phyloP scores from a whole-genome alignment of 2,888 invertebrate species.

The Diachrysia chrysitis region DNA sequence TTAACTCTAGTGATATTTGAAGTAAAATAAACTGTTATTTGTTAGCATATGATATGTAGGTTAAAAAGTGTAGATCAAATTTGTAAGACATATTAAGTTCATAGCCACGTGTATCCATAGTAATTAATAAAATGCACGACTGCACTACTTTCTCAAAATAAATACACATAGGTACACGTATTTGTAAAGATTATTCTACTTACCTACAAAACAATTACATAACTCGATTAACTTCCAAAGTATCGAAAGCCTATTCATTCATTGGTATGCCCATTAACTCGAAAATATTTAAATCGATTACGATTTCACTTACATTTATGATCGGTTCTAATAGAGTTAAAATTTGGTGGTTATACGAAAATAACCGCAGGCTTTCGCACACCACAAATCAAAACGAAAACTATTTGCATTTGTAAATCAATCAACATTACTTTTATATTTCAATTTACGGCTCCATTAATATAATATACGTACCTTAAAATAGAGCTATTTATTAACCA shows the following conservation, averaged over 20 bases:
- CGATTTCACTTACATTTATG: constrained; percentile 55
- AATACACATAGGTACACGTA: not conserved
- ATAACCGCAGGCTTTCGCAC: constrained; percentile 58
- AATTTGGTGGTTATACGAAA: constrained; percentile 51
- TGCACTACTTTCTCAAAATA: not conserved
- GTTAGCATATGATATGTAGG: no score
- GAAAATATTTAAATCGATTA: constrained; percentile 46
- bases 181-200: not conserved
- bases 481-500: not conserved
- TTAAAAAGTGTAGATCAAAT: no score
- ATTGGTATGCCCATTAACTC: constrained; percentile 14
- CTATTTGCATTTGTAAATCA: constrained; percentile 54
- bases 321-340: constrained; percentile 53
- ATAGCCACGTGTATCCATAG: no score
- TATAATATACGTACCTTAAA: constrained; percentile 19
- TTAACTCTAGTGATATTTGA: not conserved
- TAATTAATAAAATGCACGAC: not conserved
- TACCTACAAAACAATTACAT: not conserved
- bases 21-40: not conserved
- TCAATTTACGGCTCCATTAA: constrained; percentile 20
- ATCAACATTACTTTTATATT: constrained; percentile 48
- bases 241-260: constrained; percentile 15
- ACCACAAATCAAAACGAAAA: constrained; percentile 54
- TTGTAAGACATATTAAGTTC: no score
- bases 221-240: not conserved